Percentiles rank a stretch among this genome's conserved stretches.
Evolutionary conservation across 2,888 invertebrate species (phyloP).

Genomic region (Agrotis puta): DNA sequence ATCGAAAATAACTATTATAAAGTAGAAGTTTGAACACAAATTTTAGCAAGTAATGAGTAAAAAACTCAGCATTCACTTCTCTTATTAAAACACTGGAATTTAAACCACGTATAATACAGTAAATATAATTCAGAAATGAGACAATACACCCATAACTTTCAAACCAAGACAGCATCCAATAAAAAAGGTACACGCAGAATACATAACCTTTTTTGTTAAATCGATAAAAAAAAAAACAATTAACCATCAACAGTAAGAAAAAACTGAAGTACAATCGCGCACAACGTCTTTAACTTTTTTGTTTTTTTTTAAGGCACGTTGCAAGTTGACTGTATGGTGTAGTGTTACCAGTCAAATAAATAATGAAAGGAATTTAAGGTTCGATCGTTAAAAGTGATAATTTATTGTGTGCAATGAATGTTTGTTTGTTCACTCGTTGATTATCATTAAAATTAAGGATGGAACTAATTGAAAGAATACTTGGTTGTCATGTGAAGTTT

Average conservation of each 20-base stretch:
- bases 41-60: neutral
- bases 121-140: conserved; percentile 4
- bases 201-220: neutral
- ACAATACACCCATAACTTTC: conserved; percentile 25
- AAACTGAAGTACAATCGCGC: conserved; percentile 45
- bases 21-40: neutral
- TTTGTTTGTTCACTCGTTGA: conserved; percentile 41
- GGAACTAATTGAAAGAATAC: conserved; percentile 53
- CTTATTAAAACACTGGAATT: conserved; percentile 4
- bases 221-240: conserved; percentile 13
- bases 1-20: no score
- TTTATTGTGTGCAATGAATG: conserved; percentile 56
- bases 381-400: conserved; percentile 62
- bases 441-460: conserved; percentile 59
- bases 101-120: neutral
- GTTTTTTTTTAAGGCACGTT: conserved; percentile 46
- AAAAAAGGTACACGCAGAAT: conserved; percentile 6
- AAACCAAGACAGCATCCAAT: neutral
- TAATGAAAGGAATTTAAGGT: conserved; percentile 64
- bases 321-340: conserved; percentile 55
- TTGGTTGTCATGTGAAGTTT: conserved; percentile 20
- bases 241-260: conserved; percentile 12
- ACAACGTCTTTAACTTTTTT: conserved; percentile 39
- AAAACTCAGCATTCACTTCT: neutral
- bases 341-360: conserved; percentile 66